Evolutionary conservation across 2,113 vertebrate species (phyloP).

Genomic region (Tragelaphus strepsiceros): DNA sequence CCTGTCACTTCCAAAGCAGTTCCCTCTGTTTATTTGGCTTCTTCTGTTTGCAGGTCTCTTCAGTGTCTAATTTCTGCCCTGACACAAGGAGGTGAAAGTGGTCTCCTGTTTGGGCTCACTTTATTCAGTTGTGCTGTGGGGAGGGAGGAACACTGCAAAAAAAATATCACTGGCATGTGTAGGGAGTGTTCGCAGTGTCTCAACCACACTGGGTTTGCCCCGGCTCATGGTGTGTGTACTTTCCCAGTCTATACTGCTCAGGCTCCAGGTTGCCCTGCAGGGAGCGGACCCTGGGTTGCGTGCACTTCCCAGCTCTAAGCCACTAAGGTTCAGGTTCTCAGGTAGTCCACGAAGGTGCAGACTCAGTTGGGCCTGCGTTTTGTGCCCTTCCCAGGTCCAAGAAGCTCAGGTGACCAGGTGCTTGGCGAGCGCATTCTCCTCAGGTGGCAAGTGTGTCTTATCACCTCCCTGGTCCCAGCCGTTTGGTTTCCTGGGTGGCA

Average conservation of each 20-base stretch:
- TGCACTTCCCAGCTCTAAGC: not conserved
- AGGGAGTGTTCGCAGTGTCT: not conserved
- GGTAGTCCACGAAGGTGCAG: not conserved
- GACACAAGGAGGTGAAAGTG: not conserved
- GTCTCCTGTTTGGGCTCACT: not conserved
- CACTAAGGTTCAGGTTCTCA: not conserved
- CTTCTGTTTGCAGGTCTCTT: not conserved
- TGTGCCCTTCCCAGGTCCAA: not conserved
- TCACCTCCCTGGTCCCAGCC: not conserved
- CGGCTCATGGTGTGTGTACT: fast-evolving
- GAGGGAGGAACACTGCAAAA: not conserved
- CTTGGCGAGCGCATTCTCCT: fast-evolving
- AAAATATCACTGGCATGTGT: not conserved
- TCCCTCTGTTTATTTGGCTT: not conserved
- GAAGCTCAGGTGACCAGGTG: not conserved
- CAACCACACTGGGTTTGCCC: not conserved
- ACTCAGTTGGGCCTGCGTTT: fast-evolving
- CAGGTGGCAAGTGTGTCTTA: fast-evolving
- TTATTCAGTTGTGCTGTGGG: not conserved
- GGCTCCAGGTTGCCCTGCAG: not conserved
- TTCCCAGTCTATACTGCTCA: not conserved
- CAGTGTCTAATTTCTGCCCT: not conserved
- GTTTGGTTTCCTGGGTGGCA: not conserved
- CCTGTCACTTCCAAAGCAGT: not conserved
- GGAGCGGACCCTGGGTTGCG: not conserved